A percentile compares a stretch with the other conserved stretches of the same genome.
Conservation (phyloP, 2,888 invertebrate genomes). For the Pyrochroa serraticornis region DNA sequence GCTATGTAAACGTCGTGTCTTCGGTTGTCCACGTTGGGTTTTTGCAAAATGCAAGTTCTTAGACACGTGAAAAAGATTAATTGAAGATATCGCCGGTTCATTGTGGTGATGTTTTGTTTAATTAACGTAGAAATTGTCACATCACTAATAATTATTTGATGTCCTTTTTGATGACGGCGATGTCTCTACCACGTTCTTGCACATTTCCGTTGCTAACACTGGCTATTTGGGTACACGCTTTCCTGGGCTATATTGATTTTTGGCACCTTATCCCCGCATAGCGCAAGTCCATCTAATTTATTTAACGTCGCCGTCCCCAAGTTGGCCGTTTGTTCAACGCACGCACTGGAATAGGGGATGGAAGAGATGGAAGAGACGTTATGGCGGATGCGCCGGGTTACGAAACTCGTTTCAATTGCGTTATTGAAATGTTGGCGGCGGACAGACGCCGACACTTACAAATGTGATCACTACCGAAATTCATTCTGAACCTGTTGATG, state of each 20-base stretch:
- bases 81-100: constrained; percentile 4
- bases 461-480: too few relatives aligned
- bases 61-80: constrained; percentile 9
- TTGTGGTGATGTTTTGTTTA: neutral
- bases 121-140: neutral
- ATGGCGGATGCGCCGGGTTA: constrained; percentile 19
- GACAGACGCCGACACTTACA: too few relatives aligned
- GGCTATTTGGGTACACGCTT: constrained; percentile 19
- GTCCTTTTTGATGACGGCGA: too few relatives aligned
- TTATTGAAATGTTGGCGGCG: too few relatives aligned
- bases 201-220: constrained; percentile 6
- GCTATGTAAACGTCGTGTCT: constrained; percentile 89
- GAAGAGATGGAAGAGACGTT: neutral
- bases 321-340: constrained; percentile 12
- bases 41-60: constrained; percentile 57
- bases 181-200: neutral
- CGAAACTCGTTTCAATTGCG: too few relatives aligned
- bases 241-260: constrained; percentile 26
- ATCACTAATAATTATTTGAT: too few relatives aligned
- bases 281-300: constrained; percentile 25
- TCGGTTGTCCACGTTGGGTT: constrained; percentile 72
- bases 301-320: constrained; percentile 13
- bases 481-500: too few relatives aligned
- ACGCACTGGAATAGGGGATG: neutral
- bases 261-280: constrained; percentile 7